Evolutionary conservation across 2,888 invertebrate species (phyloP), one percentile per base, ranked within the genome.

Genomic region (Cheilosia vulpina): DNA sequence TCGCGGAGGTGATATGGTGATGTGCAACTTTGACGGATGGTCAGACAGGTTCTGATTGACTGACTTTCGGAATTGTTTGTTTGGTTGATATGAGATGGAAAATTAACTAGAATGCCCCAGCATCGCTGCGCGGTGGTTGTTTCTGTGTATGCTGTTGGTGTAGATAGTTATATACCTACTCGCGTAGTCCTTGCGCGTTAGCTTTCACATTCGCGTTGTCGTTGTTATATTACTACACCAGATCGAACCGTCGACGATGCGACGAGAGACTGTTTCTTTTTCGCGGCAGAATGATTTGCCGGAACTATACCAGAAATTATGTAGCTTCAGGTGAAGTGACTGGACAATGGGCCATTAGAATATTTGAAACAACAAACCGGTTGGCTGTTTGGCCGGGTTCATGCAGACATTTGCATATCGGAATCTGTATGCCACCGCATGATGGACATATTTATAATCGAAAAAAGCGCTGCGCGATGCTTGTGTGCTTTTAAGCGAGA

Each of bases 61-160:
- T 88, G 88, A 88, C 88, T 88, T 88, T 87, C 87, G 87, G 87
- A 87, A 87, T 87, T 80, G 87, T 87, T 87, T 87, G 87, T 81
- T 87, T 31, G 31, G 85, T 87, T 87, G 87, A 87, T 82, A 87
- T 87, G 87, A 87, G 82, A 87, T 82, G 83, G 82, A 80, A 87
- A 87, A 87, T 87, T 87, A 87, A 87, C 87, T 78, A 87, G 81
- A 81, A 82, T 78, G 47, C 82, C 47, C 63, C 47, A 58, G 68
- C 72, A 78, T 47, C 13, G 31, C 47, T 24, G 4, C 41, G 65
- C 50, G 41, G 31, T 76, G 52, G 50, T 50, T 62, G 57, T 52
- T 17, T 63, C 57, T 45, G 13, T 34, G 34, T 50, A 11, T 47
- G 21, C 34, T 63, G 13, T 41, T n/a, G 6, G 15, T 45, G 4